A percentile compares a stretch with the other conserved stretches of the same genome.
Conservation (phyloP, 2,113 vertebrate species). For the Chaetodon auriga region DNA sequence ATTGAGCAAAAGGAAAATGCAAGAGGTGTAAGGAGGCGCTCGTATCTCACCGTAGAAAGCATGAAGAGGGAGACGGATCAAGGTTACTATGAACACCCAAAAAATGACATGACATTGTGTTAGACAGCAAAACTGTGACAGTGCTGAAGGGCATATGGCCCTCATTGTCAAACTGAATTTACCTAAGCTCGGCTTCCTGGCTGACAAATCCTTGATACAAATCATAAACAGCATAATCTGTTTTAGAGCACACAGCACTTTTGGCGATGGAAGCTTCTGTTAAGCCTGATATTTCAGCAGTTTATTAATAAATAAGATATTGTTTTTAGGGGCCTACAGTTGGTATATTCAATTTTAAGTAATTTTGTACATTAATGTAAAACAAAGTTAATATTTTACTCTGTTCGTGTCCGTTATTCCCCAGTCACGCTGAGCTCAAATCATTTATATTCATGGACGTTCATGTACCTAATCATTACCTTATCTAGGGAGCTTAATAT, state of each 20-base stretch:
- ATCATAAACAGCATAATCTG: slow-evolving; percentile 17
- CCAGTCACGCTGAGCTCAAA: slow-evolving; percentile 23
- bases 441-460: slow-evolving; percentile 68
- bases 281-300: background rate
- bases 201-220: slow-evolving; percentile 40
- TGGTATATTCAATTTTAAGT: background rate
- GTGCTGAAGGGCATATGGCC: slow-evolving; percentile 3
- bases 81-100: slow-evolving; percentile 23
- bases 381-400: slow-evolving; percentile 28
- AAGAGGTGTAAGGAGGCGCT: slow-evolving; percentile 16
- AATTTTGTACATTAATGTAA: slow-evolving; percentile 11
- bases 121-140: slow-evolving; percentile 17
- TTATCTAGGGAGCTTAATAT: slow-evolving; percentile 64
- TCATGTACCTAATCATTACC: slow-evolving; percentile 60
- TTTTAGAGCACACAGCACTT: background rate
- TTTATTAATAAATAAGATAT: background rate
- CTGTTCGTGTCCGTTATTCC: slow-evolving; percentile 29
- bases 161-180: slow-evolving; percentile 34
- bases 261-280: background rate
- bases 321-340: background rate
- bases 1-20: slow-evolving; percentile 32
- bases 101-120: slow-evolving; percentile 24
- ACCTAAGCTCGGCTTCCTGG: slow-evolving; percentile 1
- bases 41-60: slow-evolving; percentile 15
- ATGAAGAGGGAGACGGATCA: slow-evolving; percentile 5